phyloP scores from a whole-genome alignment of 37 sponge, comb jelly and placozoan genomes.

The Beroe forskalii region DNA sequence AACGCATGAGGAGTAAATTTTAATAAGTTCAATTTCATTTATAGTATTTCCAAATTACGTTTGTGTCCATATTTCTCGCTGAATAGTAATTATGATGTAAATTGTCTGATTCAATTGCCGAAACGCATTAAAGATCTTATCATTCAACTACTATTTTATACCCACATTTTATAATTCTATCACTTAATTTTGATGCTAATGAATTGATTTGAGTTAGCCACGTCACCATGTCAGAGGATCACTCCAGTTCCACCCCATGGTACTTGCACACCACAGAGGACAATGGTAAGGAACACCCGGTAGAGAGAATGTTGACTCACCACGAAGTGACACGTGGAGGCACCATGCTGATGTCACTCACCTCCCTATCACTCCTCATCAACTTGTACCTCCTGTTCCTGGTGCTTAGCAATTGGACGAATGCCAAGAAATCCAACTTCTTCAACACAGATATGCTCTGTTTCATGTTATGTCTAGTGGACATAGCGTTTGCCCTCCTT shows the following conservation, averaged over 20 bases:
- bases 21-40: no score
- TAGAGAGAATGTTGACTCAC: background rate
- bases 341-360: background rate
- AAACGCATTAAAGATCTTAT: no score
- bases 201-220: no score
- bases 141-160: no score
- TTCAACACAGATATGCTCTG: conserved; percentile 29
- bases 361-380: background rate
- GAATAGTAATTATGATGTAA: no score
- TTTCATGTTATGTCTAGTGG: background rate
- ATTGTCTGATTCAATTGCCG: no score
- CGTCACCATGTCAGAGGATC: no score
- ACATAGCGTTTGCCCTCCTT: background rate
- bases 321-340: background rate
- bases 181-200: no score
- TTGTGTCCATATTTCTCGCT: no score
- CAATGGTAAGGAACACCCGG: background rate
- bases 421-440: background rate
- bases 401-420: background rate
- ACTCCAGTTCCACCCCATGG: background rate
- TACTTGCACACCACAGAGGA: background rate
- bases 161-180: no score
- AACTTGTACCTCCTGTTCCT: conserved; percentile 13
- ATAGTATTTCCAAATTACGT: no score
- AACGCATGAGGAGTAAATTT: no score